Conservation (phyloP, 1,140 invertebrate species). For the Armadillidium nasatum region DNA sequence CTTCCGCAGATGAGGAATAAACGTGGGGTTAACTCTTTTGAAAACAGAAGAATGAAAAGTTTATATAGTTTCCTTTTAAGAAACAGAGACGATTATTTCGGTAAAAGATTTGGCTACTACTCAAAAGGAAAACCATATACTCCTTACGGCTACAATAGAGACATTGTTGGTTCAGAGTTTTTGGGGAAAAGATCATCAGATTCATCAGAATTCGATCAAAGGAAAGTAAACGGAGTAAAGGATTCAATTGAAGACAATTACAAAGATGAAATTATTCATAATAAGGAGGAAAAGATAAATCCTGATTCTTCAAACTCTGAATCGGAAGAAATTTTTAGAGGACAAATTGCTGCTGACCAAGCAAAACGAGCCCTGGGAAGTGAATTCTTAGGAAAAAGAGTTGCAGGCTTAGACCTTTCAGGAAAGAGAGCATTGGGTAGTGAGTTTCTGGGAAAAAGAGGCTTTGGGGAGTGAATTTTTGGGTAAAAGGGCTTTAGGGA, state of each 20-base stretch:
- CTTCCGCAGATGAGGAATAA: too few species aligned
- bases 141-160: neutral
- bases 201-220: neutral
- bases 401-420: neutral
- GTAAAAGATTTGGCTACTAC: neutral
- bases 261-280: too few species aligned
- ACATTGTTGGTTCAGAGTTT: neutral
- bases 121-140: neutral
- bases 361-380: neutral
- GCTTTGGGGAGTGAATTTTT: neutral
- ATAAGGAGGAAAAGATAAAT: too few species aligned
- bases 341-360: neutral
- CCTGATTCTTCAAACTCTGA: neutral
- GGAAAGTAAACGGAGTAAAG: neutral
- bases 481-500: neutral
- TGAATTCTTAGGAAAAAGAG: neutral
- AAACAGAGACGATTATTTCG: neutral
- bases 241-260: neutral
- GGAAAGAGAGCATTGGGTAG: neutral
- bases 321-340: neutral
- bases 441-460: neutral
- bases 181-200: neutral
- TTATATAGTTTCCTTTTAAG: neutral
- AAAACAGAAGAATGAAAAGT: neutral
- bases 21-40: neutral